These are phyloP conservation scores for Callipepla californica DNA, from an alignment of 2,113 vertebrate species.

Conservation along the genomic window DNA sequence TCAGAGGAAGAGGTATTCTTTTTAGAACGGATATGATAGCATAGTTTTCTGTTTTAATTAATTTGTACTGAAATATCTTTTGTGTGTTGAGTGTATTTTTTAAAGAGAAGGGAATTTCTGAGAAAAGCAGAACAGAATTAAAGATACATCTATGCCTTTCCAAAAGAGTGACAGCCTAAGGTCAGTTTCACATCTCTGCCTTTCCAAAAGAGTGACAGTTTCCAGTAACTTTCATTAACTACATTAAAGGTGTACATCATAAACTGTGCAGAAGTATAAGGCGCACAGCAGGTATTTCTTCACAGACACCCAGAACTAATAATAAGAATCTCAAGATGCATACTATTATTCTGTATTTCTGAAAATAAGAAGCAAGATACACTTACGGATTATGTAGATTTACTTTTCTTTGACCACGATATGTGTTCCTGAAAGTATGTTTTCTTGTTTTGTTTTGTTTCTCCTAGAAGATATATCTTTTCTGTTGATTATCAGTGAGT, in stretches of 20 bases:
- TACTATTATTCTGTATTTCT: background rate
- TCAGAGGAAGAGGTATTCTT: background rate
- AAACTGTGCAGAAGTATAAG: background rate
- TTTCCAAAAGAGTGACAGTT: background rate
- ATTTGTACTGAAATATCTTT: background rate
- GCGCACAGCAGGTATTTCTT: background rate
- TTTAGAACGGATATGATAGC: background rate
- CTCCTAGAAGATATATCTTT: background rate
- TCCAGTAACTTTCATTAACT: background rate
- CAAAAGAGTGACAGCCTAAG: background rate
- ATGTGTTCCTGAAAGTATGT: background rate
- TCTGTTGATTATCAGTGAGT: background rate
- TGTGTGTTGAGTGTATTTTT: background rate
- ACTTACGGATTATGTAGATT: accelerated
- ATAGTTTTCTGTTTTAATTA: background rate
- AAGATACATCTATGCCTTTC: background rate
- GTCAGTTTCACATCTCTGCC: background rate
- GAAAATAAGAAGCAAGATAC: background rate
- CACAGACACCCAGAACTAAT: background rate
- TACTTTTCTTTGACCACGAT: background rate
- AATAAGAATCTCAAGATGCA: background rate
- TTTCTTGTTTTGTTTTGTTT: background rate
- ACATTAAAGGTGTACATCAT: background rate
- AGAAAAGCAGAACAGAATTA: background rate
- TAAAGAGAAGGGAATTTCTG: background rate